These are phyloP conservation scores for Triplophysa siluroides DNA, from an alignment of 2,113 vertebrate species.

Conservation along the genomic window DNA sequence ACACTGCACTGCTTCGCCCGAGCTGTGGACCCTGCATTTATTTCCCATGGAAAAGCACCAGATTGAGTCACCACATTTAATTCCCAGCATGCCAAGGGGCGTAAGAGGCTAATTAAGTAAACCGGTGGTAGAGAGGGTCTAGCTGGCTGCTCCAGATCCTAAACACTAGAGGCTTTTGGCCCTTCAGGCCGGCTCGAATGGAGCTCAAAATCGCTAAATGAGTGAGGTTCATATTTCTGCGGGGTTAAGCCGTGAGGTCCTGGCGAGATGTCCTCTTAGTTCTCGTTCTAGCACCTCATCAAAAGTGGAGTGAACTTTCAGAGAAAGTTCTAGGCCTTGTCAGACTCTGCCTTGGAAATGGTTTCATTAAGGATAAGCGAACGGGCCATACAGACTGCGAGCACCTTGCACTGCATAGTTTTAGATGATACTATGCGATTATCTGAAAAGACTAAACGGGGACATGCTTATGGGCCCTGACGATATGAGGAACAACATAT, in stretches of 20 bases:
- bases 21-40: conserved; percentile 3
- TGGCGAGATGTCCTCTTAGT: not conserved
- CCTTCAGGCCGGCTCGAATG: conserved; percentile 44
- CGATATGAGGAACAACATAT: conserved; percentile 31
- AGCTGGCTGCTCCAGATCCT: conserved; percentile 35
- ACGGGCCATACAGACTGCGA: conserved; percentile 2
- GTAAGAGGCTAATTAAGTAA: conserved; percentile 56
- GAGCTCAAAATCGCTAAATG: conserved; percentile 42
- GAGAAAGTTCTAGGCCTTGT: conserved; percentile 22
- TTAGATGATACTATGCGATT: conserved; percentile 15
- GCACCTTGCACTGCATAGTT: not conserved
- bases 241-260: conserved; percentile 49
- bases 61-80: conserved; percentile 45
- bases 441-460: conserved; percentile 52
- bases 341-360: not conserved
- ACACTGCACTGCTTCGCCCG: not conserved
- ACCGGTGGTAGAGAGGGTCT: conserved; percentile 40
- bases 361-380: conserved; percentile 10
- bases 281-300: conserved; percentile 36
- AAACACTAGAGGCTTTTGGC: conserved; percentile 35
- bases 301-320: conserved; percentile 48
- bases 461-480: conserved; percentile 13
- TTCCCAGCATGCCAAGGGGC: conserved; percentile 42
- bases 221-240: conserved; percentile 42
- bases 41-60: conserved; percentile 6